These are phyloP conservation scores for Ischnus inquisitorius DNA, from an alignment of 2,888 invertebrate species.

Conservation along the genomic window DNA sequence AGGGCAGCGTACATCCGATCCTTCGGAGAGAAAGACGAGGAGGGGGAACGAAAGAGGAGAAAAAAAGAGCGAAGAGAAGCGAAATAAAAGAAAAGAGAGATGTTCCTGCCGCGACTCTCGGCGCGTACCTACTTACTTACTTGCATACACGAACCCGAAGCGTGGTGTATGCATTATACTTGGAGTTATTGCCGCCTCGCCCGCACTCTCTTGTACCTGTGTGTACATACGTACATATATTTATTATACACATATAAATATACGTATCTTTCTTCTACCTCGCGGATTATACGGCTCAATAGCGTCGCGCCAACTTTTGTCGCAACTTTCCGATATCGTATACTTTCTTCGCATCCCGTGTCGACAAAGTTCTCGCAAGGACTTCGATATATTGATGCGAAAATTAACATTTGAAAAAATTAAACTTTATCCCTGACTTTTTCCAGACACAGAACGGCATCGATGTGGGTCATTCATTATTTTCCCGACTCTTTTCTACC, in stretches of 20 bases:
- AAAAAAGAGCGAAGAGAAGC: background rate
- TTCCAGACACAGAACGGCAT: background rate
- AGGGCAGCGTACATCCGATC: constrained; percentile 69
- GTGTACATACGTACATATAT: background rate
- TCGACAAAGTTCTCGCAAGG: background rate
- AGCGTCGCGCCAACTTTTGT: constrained; percentile 15
- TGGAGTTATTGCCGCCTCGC: constrained; percentile 64
- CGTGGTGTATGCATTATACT: constrained; percentile 56
- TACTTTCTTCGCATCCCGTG: background rate
- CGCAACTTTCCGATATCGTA: constrained; percentile 24
- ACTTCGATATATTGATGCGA: background rate
- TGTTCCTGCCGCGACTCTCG: constrained; percentile 61
- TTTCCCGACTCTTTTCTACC: no score
- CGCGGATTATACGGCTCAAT: constrained; percentile 14
- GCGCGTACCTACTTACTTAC: constrained; percentile 63
- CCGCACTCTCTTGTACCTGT: constrained; percentile 41
- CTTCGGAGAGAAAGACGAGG: constrained; percentile 53
- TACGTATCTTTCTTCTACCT: constrained; percentile 3
- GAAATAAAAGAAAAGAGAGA: constrained; percentile 45
- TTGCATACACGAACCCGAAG: constrained; percentile 61
- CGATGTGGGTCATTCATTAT: no score
- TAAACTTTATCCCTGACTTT: background rate
- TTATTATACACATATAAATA: background rate
- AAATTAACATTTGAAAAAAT: background rate
- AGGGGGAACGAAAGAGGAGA: constrained; percentile 18